Base-by-base conservation (phyloP, 2,113 vertebrate genomes). In the Paralichthys olivaceus region DNA sequence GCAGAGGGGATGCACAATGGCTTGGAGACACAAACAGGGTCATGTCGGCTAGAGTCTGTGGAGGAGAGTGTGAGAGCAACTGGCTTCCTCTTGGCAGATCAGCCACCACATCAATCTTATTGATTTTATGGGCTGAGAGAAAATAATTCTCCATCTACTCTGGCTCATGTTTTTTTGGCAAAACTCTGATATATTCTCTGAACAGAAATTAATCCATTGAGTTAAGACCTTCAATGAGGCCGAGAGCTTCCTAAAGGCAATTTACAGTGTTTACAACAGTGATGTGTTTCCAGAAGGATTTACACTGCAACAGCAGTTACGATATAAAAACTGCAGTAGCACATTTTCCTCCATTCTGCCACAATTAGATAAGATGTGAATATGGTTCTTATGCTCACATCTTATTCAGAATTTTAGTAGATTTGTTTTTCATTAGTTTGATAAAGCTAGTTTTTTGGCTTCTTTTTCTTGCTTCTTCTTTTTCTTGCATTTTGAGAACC, bases 101-200 rank as follows among this genome's bases (percentile, higher is more conserved):
- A 69, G 60, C 77, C 11, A 7, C 6, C 25, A 26, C 68, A 84
- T 79, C 61, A 76, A 47, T 86, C 80, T 57, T 49, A 13, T 17
- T 56, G 32, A 49, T 58, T 75, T 77, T 66, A 77, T 79, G 37
- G 37, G 28, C 68, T 68, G 40, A 70, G 65, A 72, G 17, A 13
- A 22, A 72, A 87, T 60, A 59, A n/a, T 75, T 67, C 51, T 75
- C 22, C 66, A 28, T 54, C n/a, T 43, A 22, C 22, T 15, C 34
- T 80, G 71, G 74, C 76, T 63, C 66, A 40, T 1, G 0, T 32
- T 72, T 71, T 54, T 47, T 67, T 81, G 81, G 78, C 49, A 47
- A 57, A 57, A 29, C 40, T 37, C 26, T 17, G 1, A 56, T 65
- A 28, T 67, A 32, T 73, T 51, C 56, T 68, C 69, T 60, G 29